Percentiles rank a stretch among this genome's conserved stretches.
phyloP scores from a whole-genome alignment of 2,888 invertebrate species.

The Caenorhabditis uteleia region DNA sequence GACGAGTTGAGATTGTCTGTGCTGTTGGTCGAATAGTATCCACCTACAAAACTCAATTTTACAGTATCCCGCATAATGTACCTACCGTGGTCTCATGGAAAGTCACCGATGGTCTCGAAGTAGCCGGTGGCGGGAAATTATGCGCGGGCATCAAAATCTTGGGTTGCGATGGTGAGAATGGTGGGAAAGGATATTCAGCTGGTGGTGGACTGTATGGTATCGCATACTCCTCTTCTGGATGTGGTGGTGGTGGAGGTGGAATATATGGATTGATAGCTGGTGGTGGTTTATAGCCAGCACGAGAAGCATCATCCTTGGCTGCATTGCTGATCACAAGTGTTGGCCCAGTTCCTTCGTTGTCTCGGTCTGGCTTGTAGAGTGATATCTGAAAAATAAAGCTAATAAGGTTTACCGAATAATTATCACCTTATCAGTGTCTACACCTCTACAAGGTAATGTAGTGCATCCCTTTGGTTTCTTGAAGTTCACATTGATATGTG shows the following conservation, averaged over 20 bases:
- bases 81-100: constrained; percentile 26
- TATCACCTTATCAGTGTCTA: constrained; percentile 34
- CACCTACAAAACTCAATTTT: constrained; percentile 8
- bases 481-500: constrained; percentile 46
- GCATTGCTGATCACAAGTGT: constrained; percentile 45
- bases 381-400: constrained; percentile 35
- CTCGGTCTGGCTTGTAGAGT: constrained; percentile 37
- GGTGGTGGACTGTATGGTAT: constrained; percentile 32
- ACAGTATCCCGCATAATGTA: neutral
- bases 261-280: constrained; percentile 25
- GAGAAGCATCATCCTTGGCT: constrained; percentile 37
- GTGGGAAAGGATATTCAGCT: constrained; percentile 23
- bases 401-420: too few species aligned
- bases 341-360: constrained; percentile 25
- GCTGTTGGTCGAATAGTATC: constrained; percentile 23
- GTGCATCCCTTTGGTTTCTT: constrained; percentile 34
- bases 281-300: constrained; percentile 36
- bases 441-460: constrained; percentile 15
- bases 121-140: constrained; percentile 15
- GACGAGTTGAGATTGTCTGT: constrained; percentile 24
- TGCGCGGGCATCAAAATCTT: constrained; percentile 14
- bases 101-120: constrained; percentile 10
- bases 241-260: constrained; percentile 24
- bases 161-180: constrained; percentile 11
- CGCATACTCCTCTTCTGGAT: constrained; percentile 31